phyloP scores from a whole-genome alignment of 2,113 vertebrate species.

The Takifugu bimaculatus region DNA sequence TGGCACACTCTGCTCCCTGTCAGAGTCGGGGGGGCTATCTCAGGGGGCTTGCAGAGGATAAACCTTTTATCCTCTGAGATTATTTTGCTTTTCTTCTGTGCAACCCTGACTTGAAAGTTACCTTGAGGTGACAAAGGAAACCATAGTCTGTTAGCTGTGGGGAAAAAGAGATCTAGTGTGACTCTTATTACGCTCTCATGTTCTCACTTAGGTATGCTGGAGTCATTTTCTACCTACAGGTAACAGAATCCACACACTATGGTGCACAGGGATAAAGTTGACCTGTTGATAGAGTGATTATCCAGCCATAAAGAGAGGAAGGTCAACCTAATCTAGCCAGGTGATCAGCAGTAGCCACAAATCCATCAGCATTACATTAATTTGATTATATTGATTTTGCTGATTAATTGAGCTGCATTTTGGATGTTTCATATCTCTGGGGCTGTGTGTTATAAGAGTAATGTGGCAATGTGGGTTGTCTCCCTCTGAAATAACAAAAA shows the following conservation, averaged over 20 bases:
- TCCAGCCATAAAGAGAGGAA: background rate
- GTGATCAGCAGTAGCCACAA: slow-evolving; percentile 9
- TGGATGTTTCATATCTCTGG: slow-evolving; percentile 3
- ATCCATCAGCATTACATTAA: slow-evolving; percentile 39
- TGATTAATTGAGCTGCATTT: background rate
- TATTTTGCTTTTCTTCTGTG: background rate
- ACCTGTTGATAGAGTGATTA: slow-evolving; percentile 33
- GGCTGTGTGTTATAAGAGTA: background rate
- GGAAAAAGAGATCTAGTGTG: slow-evolving; percentile 16
- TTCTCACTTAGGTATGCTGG: slow-evolving; percentile 31
- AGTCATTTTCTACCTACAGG: slow-evolving; percentile 32
- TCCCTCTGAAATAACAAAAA: too few species aligned
- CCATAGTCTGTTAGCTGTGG: background rate
- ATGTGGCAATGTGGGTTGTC: background rate
- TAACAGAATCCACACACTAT: slow-evolving; percentile 36
- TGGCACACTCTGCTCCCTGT: background rate
- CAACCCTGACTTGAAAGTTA: slow-evolving; percentile 18
- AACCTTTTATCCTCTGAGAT: too few species aligned
- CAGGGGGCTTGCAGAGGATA: too few species aligned
- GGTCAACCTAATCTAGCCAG: slow-evolving; percentile 24
- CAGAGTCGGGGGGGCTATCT: background rate
- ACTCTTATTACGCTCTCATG: slow-evolving; percentile 49
- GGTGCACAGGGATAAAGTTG: slow-evolving; percentile 18
- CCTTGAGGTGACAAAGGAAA: slow-evolving; percentile 17
- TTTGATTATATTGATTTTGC: slow-evolving; percentile 40